Conservation (phyloP, 2,797 vertebrate genomes). For the Malacoraja senta region DNA sequence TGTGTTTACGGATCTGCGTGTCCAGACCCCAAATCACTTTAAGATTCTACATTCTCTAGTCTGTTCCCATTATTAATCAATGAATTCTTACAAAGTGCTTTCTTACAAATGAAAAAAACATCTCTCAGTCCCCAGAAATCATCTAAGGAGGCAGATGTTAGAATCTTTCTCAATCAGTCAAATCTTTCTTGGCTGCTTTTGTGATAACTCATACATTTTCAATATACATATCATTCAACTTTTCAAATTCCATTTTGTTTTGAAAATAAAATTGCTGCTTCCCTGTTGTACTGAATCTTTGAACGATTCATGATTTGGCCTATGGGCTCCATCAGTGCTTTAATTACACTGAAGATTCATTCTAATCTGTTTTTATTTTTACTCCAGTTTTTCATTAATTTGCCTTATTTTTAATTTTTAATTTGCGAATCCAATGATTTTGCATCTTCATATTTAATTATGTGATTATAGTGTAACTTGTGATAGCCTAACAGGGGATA, state of each 20-base stretch:
- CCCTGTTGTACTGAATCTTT: neutral
- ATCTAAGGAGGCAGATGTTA: neutral
- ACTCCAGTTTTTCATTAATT: neutral
- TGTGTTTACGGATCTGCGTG: neutral
- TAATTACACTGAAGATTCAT: neutral
- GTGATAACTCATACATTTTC: neutral
- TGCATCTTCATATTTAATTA: neutral
- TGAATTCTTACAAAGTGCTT: neutral
- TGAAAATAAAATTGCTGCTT: neutral
- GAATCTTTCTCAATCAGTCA: neutral
- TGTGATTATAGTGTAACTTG: neutral
- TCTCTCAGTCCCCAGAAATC: neutral
- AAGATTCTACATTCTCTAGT: neutral
- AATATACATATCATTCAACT: neutral
- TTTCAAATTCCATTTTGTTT: neutral
- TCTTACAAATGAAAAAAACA: neutral
- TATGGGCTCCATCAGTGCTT: neutral
- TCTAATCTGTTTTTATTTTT: slow-evolving; percentile 1
- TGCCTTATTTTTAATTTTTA: neutral
- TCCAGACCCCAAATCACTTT: neutral
- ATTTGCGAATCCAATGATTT: neutral
- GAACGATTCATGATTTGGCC: neutral
- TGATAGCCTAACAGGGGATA: no score
- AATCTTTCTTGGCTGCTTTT: neutral
- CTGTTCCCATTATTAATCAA: neutral